These are phyloP conservation scores for Hoplodrina ambigua DNA, from an alignment of 2,888 invertebrate genomes.

Conservation along the genomic window DNA sequence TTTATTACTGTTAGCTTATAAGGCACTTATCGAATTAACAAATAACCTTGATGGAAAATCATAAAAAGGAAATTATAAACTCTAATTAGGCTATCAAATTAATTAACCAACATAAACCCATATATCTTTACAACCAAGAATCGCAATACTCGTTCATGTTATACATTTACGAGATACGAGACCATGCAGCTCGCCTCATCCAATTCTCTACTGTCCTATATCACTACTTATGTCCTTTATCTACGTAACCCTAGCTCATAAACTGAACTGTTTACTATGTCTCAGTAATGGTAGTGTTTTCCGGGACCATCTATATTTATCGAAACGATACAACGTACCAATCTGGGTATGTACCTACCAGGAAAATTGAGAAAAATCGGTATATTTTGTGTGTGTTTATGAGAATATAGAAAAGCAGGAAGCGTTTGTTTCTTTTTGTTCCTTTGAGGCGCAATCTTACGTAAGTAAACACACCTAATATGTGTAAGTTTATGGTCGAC, in stretches of 20 bases:
- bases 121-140: neutral
- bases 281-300: slow-evolving; percentile 18
- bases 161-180: neutral
- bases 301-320: slow-evolving; percentile 43
- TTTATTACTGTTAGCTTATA: no score
- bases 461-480: neutral
- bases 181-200: neutral
- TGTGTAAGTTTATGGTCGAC: slow-evolving; percentile 25
- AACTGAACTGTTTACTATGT: slow-evolving; percentile 2
- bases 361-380: slow-evolving; percentile 20
- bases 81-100: no score
- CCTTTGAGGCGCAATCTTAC: slow-evolving; percentile 14
- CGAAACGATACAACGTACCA: slow-evolving; percentile 12
- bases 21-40: no score
- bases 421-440: slow-evolving; percentile 31
- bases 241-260: slow-evolving; percentile 16
- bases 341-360: slow-evolving; percentile 12
- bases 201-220: neutral
- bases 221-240: neutral
- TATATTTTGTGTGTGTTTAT: slow-evolving; percentile 18
- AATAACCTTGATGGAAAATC: no score
- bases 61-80: no score
- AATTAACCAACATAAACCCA: no score
- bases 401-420: neutral
- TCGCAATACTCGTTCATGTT: neutral